Evolutionary conservation across 2,113 vertebrate genomes (phyloP).

Genomic region (Megalops atlanticus): DNA sequence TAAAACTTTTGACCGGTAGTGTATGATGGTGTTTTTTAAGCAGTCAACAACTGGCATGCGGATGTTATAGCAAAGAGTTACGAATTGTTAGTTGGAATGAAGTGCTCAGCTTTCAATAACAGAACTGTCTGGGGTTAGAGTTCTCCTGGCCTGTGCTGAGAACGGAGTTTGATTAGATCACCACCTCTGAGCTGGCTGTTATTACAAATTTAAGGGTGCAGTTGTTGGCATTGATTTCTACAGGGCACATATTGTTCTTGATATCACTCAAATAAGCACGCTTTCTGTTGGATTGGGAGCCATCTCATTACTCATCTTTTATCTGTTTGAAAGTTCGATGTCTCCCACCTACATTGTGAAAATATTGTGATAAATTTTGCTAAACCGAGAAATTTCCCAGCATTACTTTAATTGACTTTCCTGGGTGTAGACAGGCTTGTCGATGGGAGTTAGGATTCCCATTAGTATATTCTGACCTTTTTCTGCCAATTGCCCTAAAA

Average conservation of each 20-base stretch:
- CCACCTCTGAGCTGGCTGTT: no score
- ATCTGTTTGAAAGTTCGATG: no score
- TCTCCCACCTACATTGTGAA: not conserved
- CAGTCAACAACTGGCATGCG: no score
- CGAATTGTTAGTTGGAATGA: not conserved
- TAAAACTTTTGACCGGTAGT: no score
- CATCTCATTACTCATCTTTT: not conserved
- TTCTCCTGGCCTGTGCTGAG: not conserved
- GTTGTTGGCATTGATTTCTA: constrained; percentile 2
- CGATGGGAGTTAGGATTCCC: no score
- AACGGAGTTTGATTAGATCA: not conserved
- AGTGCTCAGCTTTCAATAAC: not conserved
- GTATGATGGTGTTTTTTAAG: no score
- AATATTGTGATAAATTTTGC: not conserved
- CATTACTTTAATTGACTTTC: not conserved
- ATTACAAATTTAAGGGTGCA: no score
- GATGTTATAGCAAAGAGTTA: no score
- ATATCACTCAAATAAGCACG: not conserved
- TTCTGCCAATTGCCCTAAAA: not conserved
- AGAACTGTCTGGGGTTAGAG: no score
- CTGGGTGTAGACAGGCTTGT: no score
- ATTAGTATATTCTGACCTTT: not conserved
- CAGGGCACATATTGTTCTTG: not conserved
- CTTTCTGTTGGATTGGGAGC: not conserved
- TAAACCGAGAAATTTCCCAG: not conserved